These are phyloP conservation scores for Tiphia femorata DNA, from an alignment of 2,888 invertebrate species.

Conservation along the genomic window DNA sequence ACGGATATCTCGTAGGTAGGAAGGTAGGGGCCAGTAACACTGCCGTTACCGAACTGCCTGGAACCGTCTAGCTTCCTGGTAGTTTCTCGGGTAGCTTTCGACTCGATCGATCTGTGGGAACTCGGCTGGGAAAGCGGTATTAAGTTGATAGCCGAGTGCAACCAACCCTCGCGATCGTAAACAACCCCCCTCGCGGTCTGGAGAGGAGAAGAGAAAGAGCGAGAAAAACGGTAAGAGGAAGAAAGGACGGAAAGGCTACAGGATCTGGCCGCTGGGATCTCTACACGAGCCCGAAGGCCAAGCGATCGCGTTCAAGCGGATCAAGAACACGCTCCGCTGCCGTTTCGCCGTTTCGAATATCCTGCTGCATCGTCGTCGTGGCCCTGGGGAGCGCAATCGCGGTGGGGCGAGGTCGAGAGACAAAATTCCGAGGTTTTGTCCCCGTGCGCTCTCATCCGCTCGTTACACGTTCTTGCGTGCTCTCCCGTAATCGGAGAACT, in stretches of 20 bases:
- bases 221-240: too few relatives aligned
- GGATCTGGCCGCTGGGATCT: conserved; percentile 37
- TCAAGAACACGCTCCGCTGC: conserved; percentile 22
- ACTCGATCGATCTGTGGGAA: conserved; percentile 33
- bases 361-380: conserved; percentile 7
- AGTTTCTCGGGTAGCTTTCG: conserved; percentile 26
- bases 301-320: conserved; percentile 38
- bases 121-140: conserved; percentile 23
- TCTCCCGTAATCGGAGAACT: too few relatives aligned
- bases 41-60: too few relatives aligned
- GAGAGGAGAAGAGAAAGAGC: too few relatives aligned
- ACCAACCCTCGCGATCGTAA: conserved; percentile 44
- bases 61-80: too few relatives aligned
- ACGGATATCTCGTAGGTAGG: conserved; percentile 9
- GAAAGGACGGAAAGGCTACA: too few relatives aligned
- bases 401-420: conserved; percentile 4
- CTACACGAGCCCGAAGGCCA: conserved; percentile 35
- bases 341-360: conserved; percentile 18
- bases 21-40: too few relatives aligned
- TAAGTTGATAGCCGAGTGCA: conserved; percentile 30
- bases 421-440: too few relatives aligned
- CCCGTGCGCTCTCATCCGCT: too few relatives aligned
- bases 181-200: conserved; percentile 39
- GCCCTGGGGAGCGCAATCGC: conserved; percentile 18
- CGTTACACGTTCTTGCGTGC: too few relatives aligned